A percentile compares a stretch with the other conserved stretches of the same genome.
phyloP scores from a whole-genome alignment of 2,113 vertebrate genomes.

The Anser brachyrhynchus region DNA sequence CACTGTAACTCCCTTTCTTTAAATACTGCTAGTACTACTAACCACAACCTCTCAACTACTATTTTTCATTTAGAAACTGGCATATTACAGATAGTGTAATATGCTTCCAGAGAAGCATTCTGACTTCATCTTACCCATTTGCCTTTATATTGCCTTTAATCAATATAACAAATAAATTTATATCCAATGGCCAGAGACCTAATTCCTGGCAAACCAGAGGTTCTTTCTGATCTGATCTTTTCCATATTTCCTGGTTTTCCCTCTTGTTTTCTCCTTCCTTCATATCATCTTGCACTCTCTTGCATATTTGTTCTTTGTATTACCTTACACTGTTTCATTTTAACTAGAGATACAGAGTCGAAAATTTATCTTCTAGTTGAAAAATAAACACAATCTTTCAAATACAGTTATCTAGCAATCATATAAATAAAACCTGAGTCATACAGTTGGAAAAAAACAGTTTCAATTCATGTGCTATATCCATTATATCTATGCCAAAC shows the following conservation, averaged over 20 bases:
- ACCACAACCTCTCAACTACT: neutral
- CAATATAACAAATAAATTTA: neutral
- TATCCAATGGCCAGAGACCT: neutral
- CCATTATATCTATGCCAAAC: neutral
- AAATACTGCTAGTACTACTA: neutral
- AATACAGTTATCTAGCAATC: neutral
- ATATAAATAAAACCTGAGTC: neutral
- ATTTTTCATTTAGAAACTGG: neutral
- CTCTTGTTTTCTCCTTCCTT: neutral
- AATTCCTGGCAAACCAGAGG: neutral
- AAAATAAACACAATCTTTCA: neutral
- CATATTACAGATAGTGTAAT: neutral
- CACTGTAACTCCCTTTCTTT: neutral
- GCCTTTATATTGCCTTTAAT: neutral
- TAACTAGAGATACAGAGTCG: fast-evolving
- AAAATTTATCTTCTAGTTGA: neutral
- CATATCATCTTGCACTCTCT: neutral
- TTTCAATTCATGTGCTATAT: neutral
- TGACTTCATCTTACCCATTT: neutral
- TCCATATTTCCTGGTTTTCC: neutral
- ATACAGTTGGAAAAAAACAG: neutral
- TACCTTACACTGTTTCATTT: neutral
- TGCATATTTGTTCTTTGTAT: neutral
- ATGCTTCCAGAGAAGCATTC: neutral
- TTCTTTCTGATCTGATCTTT: neutral